phyloP scores from a whole-genome alignment of 2,113 vertebrate species.

The Okapia johnstoni region DNA sequence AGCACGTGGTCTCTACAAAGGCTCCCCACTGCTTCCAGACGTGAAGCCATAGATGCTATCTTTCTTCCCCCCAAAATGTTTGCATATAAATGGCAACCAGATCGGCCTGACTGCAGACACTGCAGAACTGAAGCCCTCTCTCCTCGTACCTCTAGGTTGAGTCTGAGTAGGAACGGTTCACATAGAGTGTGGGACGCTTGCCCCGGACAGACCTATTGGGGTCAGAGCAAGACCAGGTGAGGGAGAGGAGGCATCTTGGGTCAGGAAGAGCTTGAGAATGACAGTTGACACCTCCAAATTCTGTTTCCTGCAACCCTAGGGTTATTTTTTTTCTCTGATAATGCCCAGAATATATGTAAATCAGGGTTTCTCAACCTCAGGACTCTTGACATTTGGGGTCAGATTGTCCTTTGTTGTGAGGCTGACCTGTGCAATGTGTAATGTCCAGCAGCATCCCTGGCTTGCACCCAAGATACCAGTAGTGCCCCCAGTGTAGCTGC shows the following conservation, averaged over 20 bases:
- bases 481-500: not conserved
- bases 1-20: not conserved
- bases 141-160: not conserved
- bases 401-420: not conserved
- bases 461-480: not conserved
- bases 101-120: rapidly evolving
- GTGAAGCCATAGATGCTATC: not conserved
- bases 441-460: not conserved
- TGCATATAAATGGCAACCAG: not conserved
- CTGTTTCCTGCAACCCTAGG: not conserved
- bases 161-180: not conserved
- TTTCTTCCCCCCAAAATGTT: not conserved
- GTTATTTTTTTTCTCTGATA: not conserved
- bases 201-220: rapidly evolving
- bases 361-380: not conserved
- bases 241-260: not conserved
- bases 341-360: not conserved
- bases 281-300: not conserved
- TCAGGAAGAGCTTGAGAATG: not conserved
- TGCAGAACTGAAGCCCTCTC: not conserved
- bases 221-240: not conserved
- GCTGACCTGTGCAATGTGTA: not conserved
- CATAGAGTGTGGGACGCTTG: no score
- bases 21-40: no score
- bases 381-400: not conserved